Conservation (phyloP, 2,113 vertebrate genomes). For the Scophthalmus maximus region DNA sequence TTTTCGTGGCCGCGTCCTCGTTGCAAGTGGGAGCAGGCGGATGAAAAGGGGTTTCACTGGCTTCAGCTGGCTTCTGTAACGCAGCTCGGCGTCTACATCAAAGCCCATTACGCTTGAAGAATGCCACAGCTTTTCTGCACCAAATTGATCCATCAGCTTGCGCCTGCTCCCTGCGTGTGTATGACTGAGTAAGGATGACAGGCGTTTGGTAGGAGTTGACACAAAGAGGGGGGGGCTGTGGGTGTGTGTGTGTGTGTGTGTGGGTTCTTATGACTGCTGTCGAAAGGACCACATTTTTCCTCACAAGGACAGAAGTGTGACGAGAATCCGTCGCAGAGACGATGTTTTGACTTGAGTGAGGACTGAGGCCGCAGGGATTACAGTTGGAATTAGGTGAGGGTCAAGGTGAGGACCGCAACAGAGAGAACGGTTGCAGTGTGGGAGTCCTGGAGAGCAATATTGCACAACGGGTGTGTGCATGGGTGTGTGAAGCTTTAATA, state of each 20-base stretch:
- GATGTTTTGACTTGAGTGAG: slow-evolving; percentile 1
- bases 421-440: background rate
- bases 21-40: slow-evolving; percentile 68
- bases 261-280: slow-evolving; percentile 26
- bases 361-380: slow-evolving; percentile 18
- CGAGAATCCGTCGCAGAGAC: background rate
- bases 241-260: slow-evolving; percentile 15
- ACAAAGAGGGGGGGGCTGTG: slow-evolving; percentile 51
- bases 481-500: slow-evolving; percentile 30
- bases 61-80: slow-evolving; percentile 69
- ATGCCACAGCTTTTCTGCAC: slow-evolving; percentile 71
- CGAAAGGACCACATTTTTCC: slow-evolving; percentile 31
- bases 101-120: slow-evolving; percentile 78
- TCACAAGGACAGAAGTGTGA: slow-evolving; percentile 20
- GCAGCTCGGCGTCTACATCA: slow-evolving; percentile 79
- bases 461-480: slow-evolving; percentile 10
- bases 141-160: slow-evolving; percentile 76
- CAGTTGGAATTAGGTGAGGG: slow-evolving; percentile 19
- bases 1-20: slow-evolving; percentile 53
- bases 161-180: slow-evolving; percentile 63
- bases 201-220: slow-evolving; percentile 79
- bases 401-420: slow-evolving; percentile 6
- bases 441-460: slow-evolving; percentile 35
- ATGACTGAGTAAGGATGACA: slow-evolving; percentile 75
- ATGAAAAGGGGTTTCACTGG: slow-evolving; percentile 72